Conservation (phyloP, 2,113 vertebrate species). For the Stegastes partitus region DNA sequence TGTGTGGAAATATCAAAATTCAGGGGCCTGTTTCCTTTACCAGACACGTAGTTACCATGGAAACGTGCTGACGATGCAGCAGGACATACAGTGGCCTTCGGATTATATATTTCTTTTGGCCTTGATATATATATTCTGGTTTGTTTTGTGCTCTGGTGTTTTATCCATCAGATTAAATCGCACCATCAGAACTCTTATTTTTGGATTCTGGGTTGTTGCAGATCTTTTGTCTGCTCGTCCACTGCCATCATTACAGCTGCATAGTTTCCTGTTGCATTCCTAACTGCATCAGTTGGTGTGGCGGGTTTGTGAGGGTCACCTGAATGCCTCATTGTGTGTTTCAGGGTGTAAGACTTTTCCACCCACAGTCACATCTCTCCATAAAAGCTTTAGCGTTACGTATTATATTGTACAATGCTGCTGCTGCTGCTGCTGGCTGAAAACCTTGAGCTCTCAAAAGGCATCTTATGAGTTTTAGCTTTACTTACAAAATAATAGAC, state of each 20-base stretch:
- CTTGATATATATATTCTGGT: background rate
- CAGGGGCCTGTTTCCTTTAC: conserved; percentile 30
- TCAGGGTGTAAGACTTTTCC: conserved; percentile 10
- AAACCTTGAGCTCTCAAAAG: conserved; percentile 29
- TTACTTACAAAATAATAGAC: background rate
- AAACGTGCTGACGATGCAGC: conserved; percentile 53
- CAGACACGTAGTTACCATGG: conserved; percentile 51
- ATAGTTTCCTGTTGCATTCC: no score
- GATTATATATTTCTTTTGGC: background rate
- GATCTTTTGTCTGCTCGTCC: background rate
- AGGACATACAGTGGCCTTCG: conserved; percentile 18
- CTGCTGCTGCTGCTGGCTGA: conserved; percentile 6
- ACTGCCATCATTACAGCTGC: no score
- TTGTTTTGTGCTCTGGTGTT: background rate
- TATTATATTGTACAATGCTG: background rate
- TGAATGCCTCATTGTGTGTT: conserved; percentile 2
- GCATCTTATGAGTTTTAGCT: background rate
- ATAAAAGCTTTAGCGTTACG: conserved; percentile 13
- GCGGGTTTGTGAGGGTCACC: background rate
- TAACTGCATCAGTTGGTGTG: background rate
- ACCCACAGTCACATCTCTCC: conserved; percentile 15
- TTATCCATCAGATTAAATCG: background rate
- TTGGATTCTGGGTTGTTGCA: background rate
- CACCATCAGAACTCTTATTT: background rate
- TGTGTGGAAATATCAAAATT: conserved; percentile 37